Evolutionary conservation across 2,113 vertebrate species (phyloP).

Genomic region (Grammomys surdaster): DNA sequence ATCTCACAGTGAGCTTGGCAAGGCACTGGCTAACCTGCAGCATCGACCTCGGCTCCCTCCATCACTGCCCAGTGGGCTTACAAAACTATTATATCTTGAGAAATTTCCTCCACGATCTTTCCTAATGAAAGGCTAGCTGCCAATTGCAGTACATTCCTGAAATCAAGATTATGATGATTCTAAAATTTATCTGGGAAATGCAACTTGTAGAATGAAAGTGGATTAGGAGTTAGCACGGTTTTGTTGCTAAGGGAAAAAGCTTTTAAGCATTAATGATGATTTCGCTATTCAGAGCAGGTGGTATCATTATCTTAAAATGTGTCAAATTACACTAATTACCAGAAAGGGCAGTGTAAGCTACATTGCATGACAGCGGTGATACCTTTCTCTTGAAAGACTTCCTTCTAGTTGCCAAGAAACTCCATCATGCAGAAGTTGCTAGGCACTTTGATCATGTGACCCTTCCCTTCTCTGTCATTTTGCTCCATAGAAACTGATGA

Average conservation of each 20-base stretch:
- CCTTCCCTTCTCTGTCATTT: constrained; percentile 8
- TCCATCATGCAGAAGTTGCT: constrained; percentile 44
- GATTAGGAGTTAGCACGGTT: constrained; percentile 6
- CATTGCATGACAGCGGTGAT: constrained; percentile 27
- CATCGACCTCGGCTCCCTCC: not conserved
- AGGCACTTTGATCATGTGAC: constrained; percentile 39
- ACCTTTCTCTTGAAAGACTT: constrained; percentile 32
- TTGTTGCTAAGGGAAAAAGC: constrained; percentile 57
- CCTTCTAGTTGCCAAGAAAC: constrained; percentile 30
- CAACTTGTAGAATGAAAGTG: constrained; percentile 47
- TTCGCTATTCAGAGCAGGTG: constrained; percentile 74
- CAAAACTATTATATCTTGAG: not conserved
- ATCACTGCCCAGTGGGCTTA: not conserved
- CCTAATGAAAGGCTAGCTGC: not conserved
- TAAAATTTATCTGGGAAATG: constrained; percentile 12
- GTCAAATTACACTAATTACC: constrained; percentile 76
- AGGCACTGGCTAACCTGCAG: not conserved
- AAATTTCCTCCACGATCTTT: not conserved
- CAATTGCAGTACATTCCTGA: not conserved
- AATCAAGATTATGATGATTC: constrained; percentile 24
- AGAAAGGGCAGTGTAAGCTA: constrained; percentile 67
- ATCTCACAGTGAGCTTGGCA: not conserved
- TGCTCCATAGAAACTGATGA: constrained; percentile 49
- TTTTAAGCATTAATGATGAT: constrained; percentile 58
- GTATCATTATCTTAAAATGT: constrained; percentile 70